Percentiles rank a stretch among this genome's conserved stretches.
Conservation (phyloP, 1,140 invertebrate genomes). For the Drosophila guanche region DNA sequence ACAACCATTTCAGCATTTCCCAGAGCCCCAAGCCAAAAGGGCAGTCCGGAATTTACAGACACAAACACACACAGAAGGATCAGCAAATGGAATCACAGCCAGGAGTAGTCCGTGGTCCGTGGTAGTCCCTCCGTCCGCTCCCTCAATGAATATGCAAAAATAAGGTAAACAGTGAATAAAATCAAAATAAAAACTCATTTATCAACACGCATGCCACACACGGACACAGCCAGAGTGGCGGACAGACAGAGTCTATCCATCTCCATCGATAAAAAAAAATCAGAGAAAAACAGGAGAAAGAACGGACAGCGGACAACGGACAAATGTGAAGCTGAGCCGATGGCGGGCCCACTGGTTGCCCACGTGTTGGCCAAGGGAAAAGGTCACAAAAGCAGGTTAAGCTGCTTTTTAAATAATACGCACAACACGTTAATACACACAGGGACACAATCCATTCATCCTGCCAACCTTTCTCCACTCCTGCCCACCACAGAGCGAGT, state of each 20-base stretch:
- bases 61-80: slow-evolving; percentile 6
- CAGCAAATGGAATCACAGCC: neutral
- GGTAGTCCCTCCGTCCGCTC: neutral
- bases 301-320: neutral
- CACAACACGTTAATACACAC: slow-evolving; percentile 65
- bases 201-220: slow-evolving; percentile 53
- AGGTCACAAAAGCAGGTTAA: slow-evolving; percentile 81
- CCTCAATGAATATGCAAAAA: slow-evolving; percentile 60
- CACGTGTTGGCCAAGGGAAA: slow-evolving; percentile 68
- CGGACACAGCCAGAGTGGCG: slow-evolving; percentile 4
- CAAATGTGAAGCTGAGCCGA: slow-evolving; percentile 44
- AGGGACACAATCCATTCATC: neutral
- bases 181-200: slow-evolving; percentile 81
- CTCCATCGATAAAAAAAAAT: slow-evolving; percentile 4
- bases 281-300: too few species aligned
- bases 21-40: slow-evolving; percentile 17
- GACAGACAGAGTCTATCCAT: slow-evolving; percentile 20
- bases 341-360: slow-evolving; percentile 4
- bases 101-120: slow-evolving; percentile 4
- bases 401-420: slow-evolving; percentile 78
- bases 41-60: slow-evolving; percentile 23
- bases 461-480: neutral
- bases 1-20: slow-evolving; percentile 49
- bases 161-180: slow-evolving; percentile 73
- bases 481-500: neutral